phyloP scores from a whole-genome alignment of 2,113 vertebrate species.

The Pseudopipra pipra region DNA sequence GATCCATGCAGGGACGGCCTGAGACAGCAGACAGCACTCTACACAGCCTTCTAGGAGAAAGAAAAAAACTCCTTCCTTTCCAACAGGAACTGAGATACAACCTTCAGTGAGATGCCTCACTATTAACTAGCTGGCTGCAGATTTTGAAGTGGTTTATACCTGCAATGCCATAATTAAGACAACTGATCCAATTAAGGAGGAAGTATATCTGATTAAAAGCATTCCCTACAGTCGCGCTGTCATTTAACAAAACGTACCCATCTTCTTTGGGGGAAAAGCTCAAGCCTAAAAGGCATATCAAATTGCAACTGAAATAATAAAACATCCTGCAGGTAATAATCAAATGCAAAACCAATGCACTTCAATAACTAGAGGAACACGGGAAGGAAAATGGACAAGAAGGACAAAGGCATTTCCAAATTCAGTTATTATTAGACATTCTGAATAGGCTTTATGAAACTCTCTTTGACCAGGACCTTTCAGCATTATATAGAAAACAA shows the following conservation, averaged over 20 bases:
- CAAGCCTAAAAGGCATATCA: not conserved
- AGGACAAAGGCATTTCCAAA: not conserved
- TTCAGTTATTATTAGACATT: not conserved
- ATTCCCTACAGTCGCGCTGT: not conserved
- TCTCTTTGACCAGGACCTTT: not conserved
- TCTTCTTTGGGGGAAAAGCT: not conserved
- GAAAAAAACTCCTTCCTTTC: not conserved
- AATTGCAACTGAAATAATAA: not conserved
- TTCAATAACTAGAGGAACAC: not conserved
- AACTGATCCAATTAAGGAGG: not conserved
- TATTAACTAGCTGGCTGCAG: not conserved
- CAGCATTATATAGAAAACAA: not conserved
- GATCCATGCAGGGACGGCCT: not conserved
- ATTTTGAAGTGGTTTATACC: not conserved
- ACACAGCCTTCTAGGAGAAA: not conserved
- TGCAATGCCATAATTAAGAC: not conserved
- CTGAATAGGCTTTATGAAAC: not conserved
- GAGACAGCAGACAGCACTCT: fast-evolving
- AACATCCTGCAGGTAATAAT: not conserved
- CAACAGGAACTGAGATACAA: not conserved
- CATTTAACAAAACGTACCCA: not conserved
- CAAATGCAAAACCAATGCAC: not conserved
- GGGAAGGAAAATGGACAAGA: not conserved
- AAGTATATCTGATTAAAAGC: not conserved
- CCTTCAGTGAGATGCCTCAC: not conserved